Base-by-base conservation (phyloP, 2,113 vertebrate species). In the Catharus minimus region DNA sequence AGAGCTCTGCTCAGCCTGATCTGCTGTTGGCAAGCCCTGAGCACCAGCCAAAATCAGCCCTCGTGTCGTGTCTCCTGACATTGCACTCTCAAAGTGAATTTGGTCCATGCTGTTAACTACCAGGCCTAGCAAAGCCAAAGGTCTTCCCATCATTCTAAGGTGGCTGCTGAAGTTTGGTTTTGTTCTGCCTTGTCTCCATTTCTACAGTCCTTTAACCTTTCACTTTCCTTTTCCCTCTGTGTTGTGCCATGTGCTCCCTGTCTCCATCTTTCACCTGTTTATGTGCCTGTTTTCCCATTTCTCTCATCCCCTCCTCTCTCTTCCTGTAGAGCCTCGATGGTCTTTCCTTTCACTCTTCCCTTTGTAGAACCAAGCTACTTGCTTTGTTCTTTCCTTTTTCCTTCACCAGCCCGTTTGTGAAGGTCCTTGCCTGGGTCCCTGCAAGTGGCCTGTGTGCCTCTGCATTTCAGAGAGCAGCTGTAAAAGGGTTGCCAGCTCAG, bases 21-120 rank as follows among this genome's bases (percentile, higher is more conserved):
- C 49, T 53, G 50, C 20, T 32, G 21, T 43, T 0, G 0, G 62
- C 53, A 53, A 64, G 30, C 30, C 36, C 60, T 44, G 50, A 39
- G 9, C 0, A 0, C 16, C 46, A 36, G 62, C 38, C 55, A n/a
- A 5, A 43, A 30, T 32, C 78, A 73, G 27, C 7, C 53, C 44
- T 44, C 0, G 1, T 32, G n/a, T 73, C 0, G 0, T 32, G 26
- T 47, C 57, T 82, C 30, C 74, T 38, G 71, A 30, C 14, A 1
- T 5, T 20, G 58, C 50, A 19, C 11, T 4, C 41, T 79, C 13
- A 1, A 30, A 61, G 26, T 65, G 32, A 53, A 27, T 58, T 73
- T 69, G 36, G 11, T 36, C 36, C 27, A 0, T 80, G 41, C 43
- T 78, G 47, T 82, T 75, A 64, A 50, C 38, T 69, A 33, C 49